Base-by-base conservation (phyloP, 1,140 invertebrate species). In the Apis laboriosa region DNA sequence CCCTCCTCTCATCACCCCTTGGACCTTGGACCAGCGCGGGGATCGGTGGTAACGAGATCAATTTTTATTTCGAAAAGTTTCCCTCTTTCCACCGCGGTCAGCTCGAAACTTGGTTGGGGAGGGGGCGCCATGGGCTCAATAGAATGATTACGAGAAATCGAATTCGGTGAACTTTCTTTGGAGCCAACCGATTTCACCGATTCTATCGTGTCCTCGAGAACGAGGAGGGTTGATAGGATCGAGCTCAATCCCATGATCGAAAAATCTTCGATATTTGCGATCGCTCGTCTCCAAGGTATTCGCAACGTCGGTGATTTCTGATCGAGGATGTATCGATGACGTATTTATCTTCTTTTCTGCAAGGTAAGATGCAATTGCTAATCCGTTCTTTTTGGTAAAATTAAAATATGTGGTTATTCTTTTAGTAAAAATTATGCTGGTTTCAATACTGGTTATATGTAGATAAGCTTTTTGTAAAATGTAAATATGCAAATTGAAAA, bases 41-140 rank as follows among this genome's bases (percentile, higher is more conserved):
- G 21, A 72, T 61, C 49, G 56, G 51, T 15, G 68, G 56, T 80
- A 80, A 83, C 80, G 73, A 81, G 68, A 67, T 63, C 78, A 80
- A 86, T 84, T 84, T 76, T 84, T 86, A 86, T 82, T 86, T 79
- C 55, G 24, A 3, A 60, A 84, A 86, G n/a, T 81, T 84, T 85
- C 73, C 63, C 80, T 11, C 72, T 24, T 51, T 12, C 17, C 24
- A 19, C 9, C 17, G 28, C 55, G 72, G 77, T 64, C 49, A 77
- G 61, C 55, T 34, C 19, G 58, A 60, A 80, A 80, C 51, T 83
- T 74, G 34, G 34, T 28, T 3, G 34, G 34, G 34, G 34, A 43
- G 13, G 28, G 74, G 55, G 73, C 60, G 67, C 43, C 66, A 24
- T 15, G 1, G 11, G 15, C 51, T 56, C 81, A 51, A 78, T 77